Base-by-base conservation (phyloP, 92 coral and sea anemone species). In the Bergia puertoricense region DNA sequence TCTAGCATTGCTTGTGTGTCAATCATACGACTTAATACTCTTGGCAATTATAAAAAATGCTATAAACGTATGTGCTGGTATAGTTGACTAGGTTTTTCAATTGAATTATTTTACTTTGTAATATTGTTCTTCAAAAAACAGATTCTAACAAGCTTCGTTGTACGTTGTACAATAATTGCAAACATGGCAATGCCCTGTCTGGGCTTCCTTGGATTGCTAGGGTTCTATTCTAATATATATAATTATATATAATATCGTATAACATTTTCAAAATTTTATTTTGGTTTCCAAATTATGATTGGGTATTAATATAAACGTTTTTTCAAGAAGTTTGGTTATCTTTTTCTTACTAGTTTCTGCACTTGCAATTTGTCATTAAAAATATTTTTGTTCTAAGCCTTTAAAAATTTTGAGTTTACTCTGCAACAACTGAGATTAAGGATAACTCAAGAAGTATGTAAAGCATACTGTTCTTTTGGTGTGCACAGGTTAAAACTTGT, bases 281-380 rank as follows among this genome's bases (percentile, higher is more conserved):
- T 84, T 84, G 87, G 87, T 84, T 84, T 84, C 87, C 22, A 84
- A 84, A 84, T 73, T 84, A 46, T 48, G 22, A 71, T 37, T 13
- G 77, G 78, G 54, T 69, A 20, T 37, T 62, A 16, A 41, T 81
- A 40, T 59, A 39, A 68, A 81, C 23, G 9, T 65, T 30, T 43
- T 39, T 74, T 14, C 66, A 36, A 10, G 15, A 36, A 48, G 46
- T 74, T 48, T n/a, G 38, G 4, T 51, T 68, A 44, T 23, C 41
- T 44, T 14, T 42, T 71, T 36, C 8, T 40, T 40, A n/a, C 45
- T 14, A 46, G 59, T 69, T 42, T 68, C 69, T 66, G 45, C 71
- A 84, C 39, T 69, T 81, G 46, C 72, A 59, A 22, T 57, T 22
- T 54, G 37, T 54, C 30, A 30, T 30, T 30, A 30, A 82, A 82